Base-by-base conservation (phyloP, 2,113 vertebrate species). In the Hemiprocne comata region DNA sequence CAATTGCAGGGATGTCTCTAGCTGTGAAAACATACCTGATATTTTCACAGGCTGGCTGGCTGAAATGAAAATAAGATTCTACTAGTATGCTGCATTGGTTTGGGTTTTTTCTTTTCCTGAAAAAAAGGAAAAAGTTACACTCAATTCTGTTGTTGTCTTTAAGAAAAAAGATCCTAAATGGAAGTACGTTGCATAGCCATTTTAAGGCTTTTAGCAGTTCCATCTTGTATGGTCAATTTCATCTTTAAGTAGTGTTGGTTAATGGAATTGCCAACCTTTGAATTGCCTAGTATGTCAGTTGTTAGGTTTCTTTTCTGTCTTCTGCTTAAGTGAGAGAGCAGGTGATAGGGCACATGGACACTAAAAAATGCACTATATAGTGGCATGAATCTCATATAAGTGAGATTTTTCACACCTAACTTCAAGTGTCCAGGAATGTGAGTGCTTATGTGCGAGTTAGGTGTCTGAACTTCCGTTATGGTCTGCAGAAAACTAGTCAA, bases 1-100 rank as follows among this genome's bases (percentile, higher is more conserved):
- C 89, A 85, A 33, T 80, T 96, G 88, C 91, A 73, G 89, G 40
- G 70, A 92, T 96, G 51, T 84, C 80, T 90, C 65, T 90, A 80
- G 90, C 85, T 97, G 14, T 90, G 73, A 84, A 94, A 97, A 86
- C 72, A 84, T 64, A 89, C 80, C 71, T 96, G 83, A 70, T 55
- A 13, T 82, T 97, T 97, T 94, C 57, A 82, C 70, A 84, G 36
- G 16, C 73, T 85, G 53, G 4, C 34, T 93, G 42, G 40, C 42
- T 46, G 54, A 91, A 91, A 73, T 54, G 8, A 95, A 95, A 80
- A 54, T 61, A 65, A 93, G 25, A 48, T 89, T 87, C 44, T 44
- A 31, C 75, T 76, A 93, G 21, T 89, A 88, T 82, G 7, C 33
- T 38, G 5, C 57, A 9, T 44, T 70, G 57, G 38, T 28, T 73